Evolutionary conservation across 2,888 invertebrate genomes (phyloP).

Genomic region (Abscondita cerata): DNA sequence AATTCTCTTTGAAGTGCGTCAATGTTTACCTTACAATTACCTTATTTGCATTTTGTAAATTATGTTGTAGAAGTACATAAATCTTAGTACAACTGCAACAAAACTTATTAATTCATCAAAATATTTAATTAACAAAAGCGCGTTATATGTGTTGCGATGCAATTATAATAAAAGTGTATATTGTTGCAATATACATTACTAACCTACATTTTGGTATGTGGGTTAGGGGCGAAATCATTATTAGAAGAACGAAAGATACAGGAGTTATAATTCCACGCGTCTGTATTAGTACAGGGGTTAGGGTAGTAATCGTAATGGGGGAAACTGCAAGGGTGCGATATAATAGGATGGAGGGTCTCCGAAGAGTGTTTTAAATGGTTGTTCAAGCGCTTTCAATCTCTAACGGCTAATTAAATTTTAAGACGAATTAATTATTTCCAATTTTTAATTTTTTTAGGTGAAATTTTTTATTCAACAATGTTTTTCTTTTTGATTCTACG

Average conservation of each 20-base stretch:
- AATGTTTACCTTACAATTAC: too few relatives aligned
- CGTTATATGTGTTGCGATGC: too few relatives aligned
- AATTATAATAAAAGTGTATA: too few relatives aligned
- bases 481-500: too few relatives aligned
- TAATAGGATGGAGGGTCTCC: slow-evolving; percentile 33
- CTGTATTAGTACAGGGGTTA: slow-evolving; percentile 32
- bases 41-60: too few relatives aligned
- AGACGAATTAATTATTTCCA: slow-evolving; percentile 9
- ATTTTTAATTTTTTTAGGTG: too few relatives aligned
- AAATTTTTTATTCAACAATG: too few relatives aligned
- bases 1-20: too few relatives aligned
- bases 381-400: slow-evolving; percentile 25
- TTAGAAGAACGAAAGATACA: slow-evolving; percentile 30
- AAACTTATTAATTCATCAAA: too few relatives aligned
- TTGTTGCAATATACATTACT: slow-evolving; percentile 20
- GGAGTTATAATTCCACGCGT: slow-evolving; percentile 27
- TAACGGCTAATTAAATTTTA: slow-evolving; percentile 25
- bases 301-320: slow-evolving; percentile 29
- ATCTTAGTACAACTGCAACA: too few relatives aligned
- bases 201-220: slow-evolving; percentile 32
- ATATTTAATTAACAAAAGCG: too few relatives aligned
- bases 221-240: slow-evolving; percentile 36
- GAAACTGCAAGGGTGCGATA: slow-evolving; percentile 32
- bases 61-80: too few relatives aligned
- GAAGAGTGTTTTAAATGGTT: slow-evolving; percentile 37